Evolutionary conservation across 2,797 vertebrate genomes (phyloP), one percentile per base, ranked within the genome.

Genomic region (Sebastiscus tertius): DNA sequence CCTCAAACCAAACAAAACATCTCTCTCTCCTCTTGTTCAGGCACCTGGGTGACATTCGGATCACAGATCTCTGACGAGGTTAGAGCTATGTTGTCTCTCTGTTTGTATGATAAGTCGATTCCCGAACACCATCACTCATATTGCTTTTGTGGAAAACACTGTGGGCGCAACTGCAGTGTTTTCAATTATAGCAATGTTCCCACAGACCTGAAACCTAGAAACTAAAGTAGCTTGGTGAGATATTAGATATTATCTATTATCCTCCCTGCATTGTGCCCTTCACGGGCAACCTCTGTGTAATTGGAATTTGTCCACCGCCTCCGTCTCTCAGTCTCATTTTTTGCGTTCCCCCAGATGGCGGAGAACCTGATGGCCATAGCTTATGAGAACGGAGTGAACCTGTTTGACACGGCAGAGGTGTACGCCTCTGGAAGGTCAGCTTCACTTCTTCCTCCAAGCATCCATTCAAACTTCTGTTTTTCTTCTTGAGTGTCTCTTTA

Each of bases 1-100:
- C 9, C 20, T 81, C 27, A 67, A 80, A 82, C 58, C 20, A 86
- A 83, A 75, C 56, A 10, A 77, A 61, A 61, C 2, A 3, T 76
- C 20, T 79, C 20, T 78, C 22, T 84, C 72, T 84, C 7, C 79
- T 74, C 72, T 79, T 24, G 1, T 59, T 62, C 77, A 98, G 97
- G 97, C 70, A 98, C 97, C 59, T 98, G 97, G 97, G 97, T 97
- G 92, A 98, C 97, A 1, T 98, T 98, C 84, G 97, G 97, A 81
- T 97, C 97, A 59, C 97, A 98, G 93, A 97, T 98, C 93, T 96
- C 97, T 4, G 97, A 98, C 75, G 97, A 98, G 96, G 97, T 98
- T 92, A 96, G 95, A 52, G 27, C 65, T 82, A 49, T 20, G 9
- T 31, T 62, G 12, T 68, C 20, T 26, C 55, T 80, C 33, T 52